phyloP scores from a whole-genome alignment of 1,140 invertebrate genomes.

The Eupristina koningsbergeri region DNA sequence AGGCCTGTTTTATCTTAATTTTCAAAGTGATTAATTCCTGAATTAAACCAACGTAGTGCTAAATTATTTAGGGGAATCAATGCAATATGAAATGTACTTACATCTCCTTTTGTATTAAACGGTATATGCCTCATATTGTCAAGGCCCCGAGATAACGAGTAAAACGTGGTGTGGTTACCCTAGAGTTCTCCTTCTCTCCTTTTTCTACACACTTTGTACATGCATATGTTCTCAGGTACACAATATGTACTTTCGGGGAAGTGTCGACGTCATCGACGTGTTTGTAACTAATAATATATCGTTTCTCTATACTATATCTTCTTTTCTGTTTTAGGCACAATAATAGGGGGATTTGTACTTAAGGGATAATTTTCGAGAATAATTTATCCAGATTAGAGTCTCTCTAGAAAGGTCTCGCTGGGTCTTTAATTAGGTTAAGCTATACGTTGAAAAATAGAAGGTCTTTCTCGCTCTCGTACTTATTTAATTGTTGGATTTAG shows the following conservation, averaged over 20 bases:
- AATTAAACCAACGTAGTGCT: neutral
- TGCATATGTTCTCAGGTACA: neutral
- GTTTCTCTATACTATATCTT: neutral
- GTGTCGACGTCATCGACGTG: neutral
- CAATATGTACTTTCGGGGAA: neutral
- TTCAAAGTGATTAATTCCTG: neutral
- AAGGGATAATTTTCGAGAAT: too few species aligned
- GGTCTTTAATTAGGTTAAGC: too few species aligned
- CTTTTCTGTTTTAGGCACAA: too few species aligned
- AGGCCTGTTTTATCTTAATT: too few species aligned
- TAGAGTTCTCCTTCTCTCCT: neutral
- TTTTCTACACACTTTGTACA: neutral
- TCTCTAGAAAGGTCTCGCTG: too few species aligned
- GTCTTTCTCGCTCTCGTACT: too few species aligned
- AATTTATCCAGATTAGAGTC: too few species aligned
- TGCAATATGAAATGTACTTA: neutral
- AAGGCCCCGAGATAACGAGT: neutral
- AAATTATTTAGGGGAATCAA: neutral
- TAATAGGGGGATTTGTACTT: too few species aligned
- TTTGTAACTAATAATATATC: neutral
- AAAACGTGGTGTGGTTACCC: neutral
- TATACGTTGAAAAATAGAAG: too few species aligned
- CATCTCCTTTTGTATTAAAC: conserved; percentile 2
- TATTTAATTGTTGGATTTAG: too few species aligned
- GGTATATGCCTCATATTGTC: neutral